A percentile compares a stretch with the other conserved stretches of the same genome.
Conservation (phyloP, 1,140 invertebrate genomes). For the Mya arenaria region DNA sequence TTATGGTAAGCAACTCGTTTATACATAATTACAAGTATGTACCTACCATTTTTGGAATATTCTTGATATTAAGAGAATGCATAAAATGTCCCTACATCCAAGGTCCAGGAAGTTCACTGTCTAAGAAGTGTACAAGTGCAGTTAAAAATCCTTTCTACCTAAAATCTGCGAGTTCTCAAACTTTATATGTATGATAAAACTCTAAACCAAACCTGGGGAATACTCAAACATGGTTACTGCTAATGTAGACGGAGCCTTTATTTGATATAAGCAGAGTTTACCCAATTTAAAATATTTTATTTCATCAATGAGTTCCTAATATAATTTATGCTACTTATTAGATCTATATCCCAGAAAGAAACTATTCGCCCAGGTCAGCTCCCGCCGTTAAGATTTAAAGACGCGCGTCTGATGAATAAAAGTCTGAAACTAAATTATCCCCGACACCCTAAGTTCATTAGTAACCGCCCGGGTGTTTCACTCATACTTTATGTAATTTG, state of each 20-base stretch:
- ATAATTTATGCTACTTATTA: slow-evolving; percentile 47
- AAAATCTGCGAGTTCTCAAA: no score
- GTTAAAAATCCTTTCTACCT: no score
- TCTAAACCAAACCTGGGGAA: no score
- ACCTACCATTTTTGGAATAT: no score
- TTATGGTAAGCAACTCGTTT: no score
- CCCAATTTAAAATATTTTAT: slow-evolving; percentile 45
- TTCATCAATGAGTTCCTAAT: slow-evolving; percentile 49
- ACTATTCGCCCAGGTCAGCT: slow-evolving; percentile 19
- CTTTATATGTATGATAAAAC: no score
- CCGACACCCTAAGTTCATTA: slow-evolving; percentile 54
- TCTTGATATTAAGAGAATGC: no score
- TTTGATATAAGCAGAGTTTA: slow-evolving; percentile 52
- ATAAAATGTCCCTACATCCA: no score
- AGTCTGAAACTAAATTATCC: slow-evolving; percentile 30
- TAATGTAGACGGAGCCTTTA: slow-evolving; percentile 27
- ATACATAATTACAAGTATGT: no score
- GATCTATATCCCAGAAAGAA: slow-evolving; percentile 48
- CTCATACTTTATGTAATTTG: slow-evolving; percentile 52
- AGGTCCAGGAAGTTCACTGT: no score
- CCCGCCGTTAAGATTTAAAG: slow-evolving; percentile 47
- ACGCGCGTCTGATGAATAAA: slow-evolving; percentile 38
- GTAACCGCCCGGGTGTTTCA: slow-evolving; percentile 36
- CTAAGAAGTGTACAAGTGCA: no score
- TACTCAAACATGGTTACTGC: slow-evolving; percentile 29